Percentiles rank a stretch among this genome's conserved stretches.
Conservation (phyloP, 2,113 vertebrate species). For the Sorex araneus region DNA sequence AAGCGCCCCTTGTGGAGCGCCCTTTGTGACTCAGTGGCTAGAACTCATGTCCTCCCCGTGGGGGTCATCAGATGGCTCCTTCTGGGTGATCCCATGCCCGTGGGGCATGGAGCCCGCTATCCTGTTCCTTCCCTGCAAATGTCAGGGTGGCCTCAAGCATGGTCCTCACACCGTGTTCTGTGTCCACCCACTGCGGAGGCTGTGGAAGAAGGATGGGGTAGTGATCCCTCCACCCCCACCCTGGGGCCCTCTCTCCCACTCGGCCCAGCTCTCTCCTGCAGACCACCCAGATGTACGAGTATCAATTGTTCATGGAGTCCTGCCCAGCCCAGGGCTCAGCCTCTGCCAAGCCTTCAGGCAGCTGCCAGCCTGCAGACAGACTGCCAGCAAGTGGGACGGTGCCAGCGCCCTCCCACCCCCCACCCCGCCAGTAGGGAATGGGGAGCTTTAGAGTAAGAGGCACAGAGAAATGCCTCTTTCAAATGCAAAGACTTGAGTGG, state of each 20-base stretch:
- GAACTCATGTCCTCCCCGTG: background rate
- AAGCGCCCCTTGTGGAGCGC: background rate
- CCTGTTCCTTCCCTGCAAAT: background rate
- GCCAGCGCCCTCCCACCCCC: background rate
- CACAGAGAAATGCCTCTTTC: background rate
- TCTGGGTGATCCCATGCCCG: background rate
- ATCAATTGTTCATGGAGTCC: background rate
- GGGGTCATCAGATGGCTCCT: background rate
- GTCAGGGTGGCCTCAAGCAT: background rate
- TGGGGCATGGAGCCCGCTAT: background rate
- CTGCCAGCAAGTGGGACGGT: background rate
- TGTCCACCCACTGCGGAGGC: background rate
- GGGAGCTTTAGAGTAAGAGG: background rate
- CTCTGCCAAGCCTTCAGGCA: background rate
- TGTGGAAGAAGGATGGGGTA: background rate
- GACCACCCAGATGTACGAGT: accelerated
- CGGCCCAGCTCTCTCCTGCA: background rate
- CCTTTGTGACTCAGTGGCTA: accelerated
- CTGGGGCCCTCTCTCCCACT: background rate
- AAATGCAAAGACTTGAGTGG: background rate
- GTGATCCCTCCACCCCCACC: background rate
- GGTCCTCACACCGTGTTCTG: background rate
- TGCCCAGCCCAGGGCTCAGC: background rate
- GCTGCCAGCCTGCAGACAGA: background rate
- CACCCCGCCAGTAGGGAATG: accelerated